Conservation (phyloP, 2,113 vertebrate genomes). For the Coregonus clupeaformis region DNA sequence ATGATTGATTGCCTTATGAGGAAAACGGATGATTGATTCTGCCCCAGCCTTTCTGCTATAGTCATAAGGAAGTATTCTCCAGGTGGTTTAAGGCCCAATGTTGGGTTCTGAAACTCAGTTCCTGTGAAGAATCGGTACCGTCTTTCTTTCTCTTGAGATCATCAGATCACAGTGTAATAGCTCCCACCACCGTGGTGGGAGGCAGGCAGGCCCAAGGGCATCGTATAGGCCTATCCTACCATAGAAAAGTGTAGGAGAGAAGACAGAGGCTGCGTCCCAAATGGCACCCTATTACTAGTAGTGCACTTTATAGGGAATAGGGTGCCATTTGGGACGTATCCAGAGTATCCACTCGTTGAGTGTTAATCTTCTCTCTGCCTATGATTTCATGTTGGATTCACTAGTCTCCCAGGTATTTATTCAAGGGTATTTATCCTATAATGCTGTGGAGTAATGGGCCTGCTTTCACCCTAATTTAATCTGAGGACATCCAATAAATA, state of each 20-base stretch:
- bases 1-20: too few relatives aligned
- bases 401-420: conserved; percentile 7
- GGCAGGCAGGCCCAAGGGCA: conserved; percentile 24
- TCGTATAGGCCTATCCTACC: conserved; percentile 33
- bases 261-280: too few relatives aligned
- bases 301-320: too few relatives aligned
- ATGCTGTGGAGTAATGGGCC: conserved; percentile 12
- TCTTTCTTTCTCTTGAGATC: neutral
- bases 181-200: conserved; percentile 4
- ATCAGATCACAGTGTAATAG: neutral
- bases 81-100: neutral
- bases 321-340: too few relatives aligned
- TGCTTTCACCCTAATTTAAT: conserved; percentile 31
- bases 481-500: conserved; percentile 26
- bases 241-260: conserved; percentile 18
- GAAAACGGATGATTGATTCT: too few relatives aligned
- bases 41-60: too few relatives aligned
- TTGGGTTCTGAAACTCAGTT: neutral
- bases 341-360: conserved; percentile 23
- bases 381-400: neutral
- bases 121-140: neutral
- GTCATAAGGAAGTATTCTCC: too few relatives aligned
- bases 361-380: conserved; percentile 26
- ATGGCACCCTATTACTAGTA: too few relatives aligned
- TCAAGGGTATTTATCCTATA: conserved; percentile 28